These are phyloP conservation scores for Sarcophaga caerulescens DNA, from an alignment of 2,888 invertebrate genomes.

Conservation along the genomic window DNA sequence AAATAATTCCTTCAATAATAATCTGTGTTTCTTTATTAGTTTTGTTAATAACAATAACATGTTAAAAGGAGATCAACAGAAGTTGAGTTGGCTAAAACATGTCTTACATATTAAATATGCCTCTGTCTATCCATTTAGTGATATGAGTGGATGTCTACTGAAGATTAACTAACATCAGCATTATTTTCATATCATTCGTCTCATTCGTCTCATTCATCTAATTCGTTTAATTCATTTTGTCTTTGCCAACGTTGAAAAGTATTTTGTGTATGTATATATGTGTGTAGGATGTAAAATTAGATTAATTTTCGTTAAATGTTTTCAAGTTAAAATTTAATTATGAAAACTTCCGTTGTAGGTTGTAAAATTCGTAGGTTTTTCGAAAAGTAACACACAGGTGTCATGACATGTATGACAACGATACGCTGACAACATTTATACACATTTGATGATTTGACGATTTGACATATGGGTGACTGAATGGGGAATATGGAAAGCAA, in stretches of 20 bases:
- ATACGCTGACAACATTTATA: neutral
- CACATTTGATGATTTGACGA: neutral
- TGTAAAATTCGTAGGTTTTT: slow-evolving; percentile 13
- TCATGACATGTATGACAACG: slow-evolving; percentile 18
- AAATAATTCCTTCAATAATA: slow-evolving; percentile 1
- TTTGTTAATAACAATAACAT: neutral
- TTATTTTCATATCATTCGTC: neutral
- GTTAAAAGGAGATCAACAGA: neutral
- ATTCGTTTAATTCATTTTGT: neutral
- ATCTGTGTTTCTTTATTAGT: neutral
- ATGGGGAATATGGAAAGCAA: slow-evolving; percentile 2
- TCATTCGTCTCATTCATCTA: neutral
- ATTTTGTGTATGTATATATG: neutral
- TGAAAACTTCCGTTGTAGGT: slow-evolving; percentile 7
- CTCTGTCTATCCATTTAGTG: neutral
- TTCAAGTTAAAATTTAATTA: slow-evolving; percentile 61
- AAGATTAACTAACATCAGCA: neutral
- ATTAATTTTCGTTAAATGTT: slow-evolving; percentile 52
- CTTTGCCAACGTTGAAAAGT: neutral
- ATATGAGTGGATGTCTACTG: neutral
- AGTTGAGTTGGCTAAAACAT: neutral
- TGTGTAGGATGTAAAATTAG: slow-evolving; percentile 43
- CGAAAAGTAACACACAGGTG: slow-evolving; percentile 39
- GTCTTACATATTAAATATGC: neutral
- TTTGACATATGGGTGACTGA: neutral